Conservation (phyloP, 2,888 invertebrate genomes). For the Drosophila pegasa region DNA sequence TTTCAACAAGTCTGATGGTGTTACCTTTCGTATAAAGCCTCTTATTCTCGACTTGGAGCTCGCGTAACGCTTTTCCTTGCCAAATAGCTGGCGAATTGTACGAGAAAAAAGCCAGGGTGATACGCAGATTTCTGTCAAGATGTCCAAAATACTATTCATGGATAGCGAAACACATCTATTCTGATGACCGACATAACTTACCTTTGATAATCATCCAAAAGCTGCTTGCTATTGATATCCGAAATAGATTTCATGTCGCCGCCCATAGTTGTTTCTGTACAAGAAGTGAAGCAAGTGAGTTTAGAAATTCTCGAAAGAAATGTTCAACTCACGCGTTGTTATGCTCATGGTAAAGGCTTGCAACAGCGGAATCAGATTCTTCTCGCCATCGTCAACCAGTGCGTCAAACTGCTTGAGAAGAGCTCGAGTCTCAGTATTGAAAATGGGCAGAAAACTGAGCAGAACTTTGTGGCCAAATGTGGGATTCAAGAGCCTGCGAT, state of each 20-base stretch:
- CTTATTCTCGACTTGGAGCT: constrained; percentile 71
- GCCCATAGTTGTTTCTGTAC: constrained; percentile 83
- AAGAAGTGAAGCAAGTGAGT: constrained; percentile 4
- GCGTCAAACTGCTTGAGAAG: constrained; percentile 60
- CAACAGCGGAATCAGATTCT: constrained; percentile 69
- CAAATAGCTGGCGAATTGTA: constrained; percentile 59
- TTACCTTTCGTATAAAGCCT: constrained; percentile 74
- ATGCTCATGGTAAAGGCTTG: constrained; percentile 77
- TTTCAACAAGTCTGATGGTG: background rate
- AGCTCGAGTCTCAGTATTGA: constrained; percentile 72
- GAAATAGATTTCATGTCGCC: constrained; percentile 58
- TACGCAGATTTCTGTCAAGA: constrained; percentile 81
- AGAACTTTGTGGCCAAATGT: constrained; percentile 81
- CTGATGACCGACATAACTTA: constrained; percentile 43
- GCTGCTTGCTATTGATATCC: constrained; percentile 48
- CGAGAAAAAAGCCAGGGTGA: constrained; percentile 78
- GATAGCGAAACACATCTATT: constrained; percentile 32
- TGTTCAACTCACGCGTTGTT: constrained; percentile 76
- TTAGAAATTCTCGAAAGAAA: background rate
- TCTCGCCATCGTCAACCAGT: constrained; percentile 55
- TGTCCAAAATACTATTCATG: constrained; percentile 75
- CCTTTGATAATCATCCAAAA: constrained; percentile 79
- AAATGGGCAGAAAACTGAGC: constrained; percentile 80
- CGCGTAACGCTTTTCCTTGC: constrained; percentile 63
- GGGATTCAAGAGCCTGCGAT: constrained; percentile 82